Evolutionary conservation across 2,888 invertebrate species (phyloP).

Genomic region (Meghimatium bilineatum): DNA sequence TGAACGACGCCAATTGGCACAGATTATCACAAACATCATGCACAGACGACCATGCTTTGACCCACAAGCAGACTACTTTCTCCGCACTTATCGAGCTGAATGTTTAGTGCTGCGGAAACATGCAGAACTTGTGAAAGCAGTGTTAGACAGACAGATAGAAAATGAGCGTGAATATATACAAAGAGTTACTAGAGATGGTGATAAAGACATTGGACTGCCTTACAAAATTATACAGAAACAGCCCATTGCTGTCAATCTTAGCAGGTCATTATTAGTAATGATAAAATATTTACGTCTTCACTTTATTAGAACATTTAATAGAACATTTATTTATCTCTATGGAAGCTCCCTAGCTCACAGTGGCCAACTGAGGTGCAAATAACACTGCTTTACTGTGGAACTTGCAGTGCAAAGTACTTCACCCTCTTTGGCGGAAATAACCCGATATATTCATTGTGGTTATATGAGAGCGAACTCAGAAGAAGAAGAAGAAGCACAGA

Average conservation of each 20-base stretch:
- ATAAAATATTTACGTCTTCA: too few species aligned
- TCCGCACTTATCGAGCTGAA: conserved; percentile 73
- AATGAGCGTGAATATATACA: conserved; percentile 73
- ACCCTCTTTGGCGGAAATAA: too few species aligned
- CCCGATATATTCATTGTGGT: too few species aligned
- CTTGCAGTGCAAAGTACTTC: too few species aligned
- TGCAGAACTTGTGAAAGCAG: conserved; percentile 68
- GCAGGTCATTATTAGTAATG: conserved; percentile 61
- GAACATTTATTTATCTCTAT: too few species aligned
- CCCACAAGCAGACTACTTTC: conserved; percentile 72
- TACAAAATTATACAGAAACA: conserved; percentile 71
- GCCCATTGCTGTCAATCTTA: conserved; percentile 74
- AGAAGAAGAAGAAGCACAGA: too few species aligned
- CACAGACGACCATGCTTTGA: conserved; percentile 73
- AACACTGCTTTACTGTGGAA: too few species aligned
- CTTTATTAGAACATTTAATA: too few species aligned
- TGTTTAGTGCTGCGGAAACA: conserved; percentile 71
- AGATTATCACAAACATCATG: conserved; percentile 74
- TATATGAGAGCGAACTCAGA: too few species aligned
- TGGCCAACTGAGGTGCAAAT: too few species aligned
- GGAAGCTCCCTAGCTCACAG: too few species aligned
- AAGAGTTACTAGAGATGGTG: conserved; percentile 70
- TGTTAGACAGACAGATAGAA: conserved; percentile 76
- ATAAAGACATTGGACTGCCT: conserved; percentile 71
- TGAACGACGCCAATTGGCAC: conserved; percentile 72